Base-by-base conservation (phyloP, 2,797 vertebrate species). In the Argya squamiceps region DNA sequence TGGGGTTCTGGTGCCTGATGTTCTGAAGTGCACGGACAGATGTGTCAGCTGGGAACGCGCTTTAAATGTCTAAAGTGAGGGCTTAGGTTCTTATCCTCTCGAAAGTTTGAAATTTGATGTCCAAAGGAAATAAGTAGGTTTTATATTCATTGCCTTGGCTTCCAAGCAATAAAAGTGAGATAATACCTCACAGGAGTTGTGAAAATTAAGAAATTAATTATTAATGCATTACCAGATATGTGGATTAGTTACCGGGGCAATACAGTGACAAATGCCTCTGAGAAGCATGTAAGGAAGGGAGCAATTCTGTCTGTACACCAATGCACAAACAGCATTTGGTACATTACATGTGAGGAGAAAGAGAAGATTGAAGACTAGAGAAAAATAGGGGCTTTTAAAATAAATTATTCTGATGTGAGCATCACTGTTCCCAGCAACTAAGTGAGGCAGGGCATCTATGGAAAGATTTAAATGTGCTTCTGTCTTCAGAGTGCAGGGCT, bases 381-480 rank as follows among this genome's bases (percentile, higher is more conserved):
- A 10, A 62, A 83, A 85, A 55, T 0, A 24, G 0, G 1, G 0
- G 0, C 1, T 39, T 70, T 74, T 59, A 11, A 1, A 41, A 53
- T 32, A 64, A 21, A 36, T 19, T 1, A 8, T 44, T 91, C 26
- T 70, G 23, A 67, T 63, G 22, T 63, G 21, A 92, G 4, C 20
- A 50, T 59, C 39, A 11, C 19, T 44, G 15, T 37, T 90, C 19
- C 11, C 49, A 24, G 12, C 10, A 37, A 47, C 46, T 60, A n/a
- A 60, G 53, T 9, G 19, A 60, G 24, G 22, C n/a, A 43, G 7
- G 24, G 10, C n/a, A 69, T 18, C 24, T 50, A 10, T 34, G 18
- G 39, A 63, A 84, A 89, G 4, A 46, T 34, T 53, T 68, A 46
- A 79, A 65, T 8, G 3, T 34, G 5, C 9, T 88, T 69, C 36